A percentile compares a stretch with the other conserved stretches of the same genome.
Conservation (phyloP, 2,888 invertebrate species). For the Amphipoea oculea region DNA sequence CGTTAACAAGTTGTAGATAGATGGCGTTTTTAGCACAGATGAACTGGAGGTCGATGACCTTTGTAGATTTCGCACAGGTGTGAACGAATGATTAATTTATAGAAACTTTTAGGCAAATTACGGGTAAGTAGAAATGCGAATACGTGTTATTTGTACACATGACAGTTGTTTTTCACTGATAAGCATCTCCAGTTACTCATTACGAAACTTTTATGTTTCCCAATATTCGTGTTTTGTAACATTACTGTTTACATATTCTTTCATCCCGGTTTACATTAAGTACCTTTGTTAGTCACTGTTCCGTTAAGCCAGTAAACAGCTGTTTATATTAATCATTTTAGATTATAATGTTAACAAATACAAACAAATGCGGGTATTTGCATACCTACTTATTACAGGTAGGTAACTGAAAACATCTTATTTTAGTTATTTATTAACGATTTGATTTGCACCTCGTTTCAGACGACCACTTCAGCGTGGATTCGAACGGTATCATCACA, state of each 20-base stretch:
- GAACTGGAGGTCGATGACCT: conserved; percentile 30
- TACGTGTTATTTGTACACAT: not conserved
- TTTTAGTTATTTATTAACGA: conserved; percentile 3
- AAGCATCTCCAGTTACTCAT: not conserved
- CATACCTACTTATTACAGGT: not conserved
- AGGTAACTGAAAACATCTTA: not conserved
- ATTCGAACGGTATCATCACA: conserved; percentile 97
- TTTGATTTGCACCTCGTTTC: conserved; percentile 75
- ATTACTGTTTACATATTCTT: conserved; percentile 28
- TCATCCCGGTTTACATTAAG: conserved; percentile 32
- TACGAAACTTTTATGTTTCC: not conserved
- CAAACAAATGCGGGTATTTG: not conserved
- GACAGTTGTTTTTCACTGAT: not conserved
- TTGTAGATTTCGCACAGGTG: conserved; percentile 9
- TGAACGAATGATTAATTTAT: conserved; percentile 8
- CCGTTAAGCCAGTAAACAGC: not conserved
- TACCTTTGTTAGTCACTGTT: conserved; percentile 26
- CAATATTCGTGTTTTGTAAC: conserved; percentile 12
- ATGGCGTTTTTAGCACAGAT: conserved; percentile 47
- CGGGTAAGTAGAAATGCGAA: not conserved
- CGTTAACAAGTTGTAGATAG: conserved; percentile 31
- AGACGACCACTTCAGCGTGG: conserved; percentile 98
- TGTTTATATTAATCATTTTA: conserved; percentile 8
- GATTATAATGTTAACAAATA: not conserved
- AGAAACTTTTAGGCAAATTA: not conserved